Evolutionary conservation across 2,888 invertebrate genomes (phyloP).

Genomic region (Thymelicus acteon): DNA sequence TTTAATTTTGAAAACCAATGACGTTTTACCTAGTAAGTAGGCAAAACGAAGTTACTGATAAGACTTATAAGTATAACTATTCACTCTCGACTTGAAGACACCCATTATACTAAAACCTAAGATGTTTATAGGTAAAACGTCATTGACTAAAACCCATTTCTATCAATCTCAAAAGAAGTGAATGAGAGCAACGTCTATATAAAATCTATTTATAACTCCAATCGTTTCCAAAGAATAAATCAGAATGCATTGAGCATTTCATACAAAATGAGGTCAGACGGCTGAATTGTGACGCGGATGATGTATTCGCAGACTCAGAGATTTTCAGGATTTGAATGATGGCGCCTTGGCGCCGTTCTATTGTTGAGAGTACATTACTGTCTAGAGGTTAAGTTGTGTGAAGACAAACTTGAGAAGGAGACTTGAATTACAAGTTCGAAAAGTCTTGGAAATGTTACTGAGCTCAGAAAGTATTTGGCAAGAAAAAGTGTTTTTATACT

Average conservation of each 20-base stretch:
- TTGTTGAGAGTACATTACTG: slow-evolving; percentile 21
- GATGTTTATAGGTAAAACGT: too few species aligned
- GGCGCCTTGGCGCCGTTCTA: slow-evolving; percentile 10
- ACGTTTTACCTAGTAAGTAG: too few species aligned
- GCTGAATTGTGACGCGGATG: slow-evolving; percentile 11
- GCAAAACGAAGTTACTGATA: too few species aligned
- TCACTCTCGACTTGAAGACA: neutral
- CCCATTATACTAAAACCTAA: neutral
- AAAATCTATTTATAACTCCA: slow-evolving; percentile 12
- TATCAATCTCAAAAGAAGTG: neutral
- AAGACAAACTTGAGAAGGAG: neutral
- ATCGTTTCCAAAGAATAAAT: slow-evolving; percentile 18
- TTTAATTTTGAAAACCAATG: too few species aligned
- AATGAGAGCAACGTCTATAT: slow-evolving; percentile 2
- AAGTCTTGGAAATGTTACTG: too few species aligned
- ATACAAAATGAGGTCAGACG: slow-evolving; percentile 12
- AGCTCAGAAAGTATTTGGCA: too few species aligned
- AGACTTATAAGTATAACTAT: neutral
- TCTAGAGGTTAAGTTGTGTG: slow-evolving; percentile 11
- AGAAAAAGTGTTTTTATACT: too few species aligned
- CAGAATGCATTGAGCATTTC: slow-evolving; percentile 23
- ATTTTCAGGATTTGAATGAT: slow-evolving; percentile 35
- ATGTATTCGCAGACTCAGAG: slow-evolving; percentile 35
- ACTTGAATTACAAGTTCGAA: neutral
- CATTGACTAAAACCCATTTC: neutral